Conservation (phyloP, 1,140 invertebrate species). For the Chironomus striatipennis region DNA sequence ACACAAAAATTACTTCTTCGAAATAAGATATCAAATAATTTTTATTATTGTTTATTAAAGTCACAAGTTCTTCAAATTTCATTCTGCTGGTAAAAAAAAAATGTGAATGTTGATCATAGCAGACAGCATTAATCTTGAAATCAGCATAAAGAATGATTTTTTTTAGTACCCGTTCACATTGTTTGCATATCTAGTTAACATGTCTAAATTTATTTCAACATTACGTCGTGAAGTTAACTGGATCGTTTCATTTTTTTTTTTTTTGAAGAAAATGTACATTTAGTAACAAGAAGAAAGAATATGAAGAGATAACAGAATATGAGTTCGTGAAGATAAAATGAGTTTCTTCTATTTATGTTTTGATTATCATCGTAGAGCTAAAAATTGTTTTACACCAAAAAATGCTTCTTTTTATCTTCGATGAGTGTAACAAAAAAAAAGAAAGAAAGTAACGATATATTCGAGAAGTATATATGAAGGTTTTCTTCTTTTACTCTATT, state of each 20-base stretch:
- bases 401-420: background rate
- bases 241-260: background rate
- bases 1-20: no score
- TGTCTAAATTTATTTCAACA: no score
- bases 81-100: no score
- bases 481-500: background rate
- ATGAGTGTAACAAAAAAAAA: background rate
- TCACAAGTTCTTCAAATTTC: no score
- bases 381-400: background rate
- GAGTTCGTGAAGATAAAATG: slow-evolving; percentile 6
- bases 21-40: no score
- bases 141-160: no score
- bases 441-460: background rate
- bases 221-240: background rate
- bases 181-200: no score
- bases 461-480: background rate
- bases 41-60: no score
- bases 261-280: background rate
- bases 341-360: slow-evolving; percentile 2
- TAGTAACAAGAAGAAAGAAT: background rate
- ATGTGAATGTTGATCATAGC: no score
- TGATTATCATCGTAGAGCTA: background rate
- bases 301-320: background rate
- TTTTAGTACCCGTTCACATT: no score
- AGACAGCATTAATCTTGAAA: no score